Conservation (phyloP, 1,140 invertebrate genomes). For the Stratiolaelaps scimitus region DNA sequence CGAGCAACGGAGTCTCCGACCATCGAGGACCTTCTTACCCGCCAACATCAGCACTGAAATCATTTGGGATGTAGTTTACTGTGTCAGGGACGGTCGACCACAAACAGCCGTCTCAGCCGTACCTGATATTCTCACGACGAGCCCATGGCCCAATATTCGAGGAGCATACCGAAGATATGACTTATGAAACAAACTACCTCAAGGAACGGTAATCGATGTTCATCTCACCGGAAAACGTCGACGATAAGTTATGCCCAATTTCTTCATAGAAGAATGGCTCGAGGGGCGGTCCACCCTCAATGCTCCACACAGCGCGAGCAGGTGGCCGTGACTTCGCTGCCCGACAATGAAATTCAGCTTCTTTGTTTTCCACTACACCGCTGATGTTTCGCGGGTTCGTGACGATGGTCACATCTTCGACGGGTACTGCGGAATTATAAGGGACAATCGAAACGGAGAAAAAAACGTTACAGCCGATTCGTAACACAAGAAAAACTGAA, state of each 20-base stretch:
- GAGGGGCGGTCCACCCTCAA: slow-evolving; percentile 16
- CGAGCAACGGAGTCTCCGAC: neutral
- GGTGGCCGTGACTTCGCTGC: neutral
- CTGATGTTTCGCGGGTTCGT: slow-evolving; percentile 22
- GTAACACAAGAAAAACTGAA: too few relatives aligned
- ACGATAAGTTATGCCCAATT: slow-evolving; percentile 6
- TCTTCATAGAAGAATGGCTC: slow-evolving; percentile 24
- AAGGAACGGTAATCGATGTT: neutral
- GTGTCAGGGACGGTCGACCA: too few relatives aligned
- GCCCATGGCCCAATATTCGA: too few relatives aligned
- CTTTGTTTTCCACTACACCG: slow-evolving; percentile 14
- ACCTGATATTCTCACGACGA: too few relatives aligned
- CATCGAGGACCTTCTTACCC: slow-evolving; percentile 14
- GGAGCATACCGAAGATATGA: too few relatives aligned
- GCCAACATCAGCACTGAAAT: slow-evolving; percentile 23
- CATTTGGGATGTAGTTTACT: too few relatives aligned
- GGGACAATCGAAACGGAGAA: too few relatives aligned
- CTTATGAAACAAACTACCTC: too few relatives aligned
- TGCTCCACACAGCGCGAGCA: slow-evolving; percentile 15
- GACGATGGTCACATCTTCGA: slow-evolving; percentile 5
- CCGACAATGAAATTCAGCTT: slow-evolving; percentile 16
- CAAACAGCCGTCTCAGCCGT: too few relatives aligned
- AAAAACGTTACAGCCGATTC: too few relatives aligned
- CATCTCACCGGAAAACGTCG: slow-evolving; percentile 11
- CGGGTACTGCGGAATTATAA: slow-evolving; percentile 16